Evolutionary conservation across 2,797 vertebrate genomes (phyloP), one percentile per base, ranked within the genome.

Genomic region (Philypnodon macrostomus): DNA sequence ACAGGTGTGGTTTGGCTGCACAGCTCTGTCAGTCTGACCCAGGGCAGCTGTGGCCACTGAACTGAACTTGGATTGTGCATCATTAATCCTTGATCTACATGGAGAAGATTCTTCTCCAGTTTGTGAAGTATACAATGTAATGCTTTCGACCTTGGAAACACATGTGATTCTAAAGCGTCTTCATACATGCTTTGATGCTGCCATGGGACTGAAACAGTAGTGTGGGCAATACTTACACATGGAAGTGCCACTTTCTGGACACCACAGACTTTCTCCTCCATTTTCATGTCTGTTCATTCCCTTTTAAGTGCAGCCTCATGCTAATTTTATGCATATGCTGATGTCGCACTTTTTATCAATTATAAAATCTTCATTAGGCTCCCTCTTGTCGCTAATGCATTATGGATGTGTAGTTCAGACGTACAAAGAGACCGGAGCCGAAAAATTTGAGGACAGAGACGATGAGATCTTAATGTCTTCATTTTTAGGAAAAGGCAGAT

Each of bases 291-390:
- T 36, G 37, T 57, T 67, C 15, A 32, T 36, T 45, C 36, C 30
- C 29, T 54, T 69, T 57, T 38, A 53, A 53, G 40, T 51, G 38
- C 49, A 54, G 35, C 54, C 55, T 63, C 37, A 31, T 67, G 51
- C 11, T 72, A 74, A 72, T 77, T 52, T 52, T 39, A 74, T 63
- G 53, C 68, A 61, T 53, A 55, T 75, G 75, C 80, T 81, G 74
- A 83, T 76, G 59, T 42, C 29, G 73, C 75, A 70, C 41, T 67
- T 75, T 80, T 73, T 13, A 78, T 81, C 59, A 81, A 72, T 80
- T 82, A 77, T 75, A 65, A 68, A 82, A 76, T 73, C 65, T 63
- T 83, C 63, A 85, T 83, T 79, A 81, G 67, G 49, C 60, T 47
- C 53, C 47, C 76, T 73, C 75, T 73, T 78, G 62, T 79, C 65